These are phyloP conservation scores for Pristionchus mayeri DNA, from an alignment of 2,888 invertebrate genomes.

Conservation along the genomic window DNA sequence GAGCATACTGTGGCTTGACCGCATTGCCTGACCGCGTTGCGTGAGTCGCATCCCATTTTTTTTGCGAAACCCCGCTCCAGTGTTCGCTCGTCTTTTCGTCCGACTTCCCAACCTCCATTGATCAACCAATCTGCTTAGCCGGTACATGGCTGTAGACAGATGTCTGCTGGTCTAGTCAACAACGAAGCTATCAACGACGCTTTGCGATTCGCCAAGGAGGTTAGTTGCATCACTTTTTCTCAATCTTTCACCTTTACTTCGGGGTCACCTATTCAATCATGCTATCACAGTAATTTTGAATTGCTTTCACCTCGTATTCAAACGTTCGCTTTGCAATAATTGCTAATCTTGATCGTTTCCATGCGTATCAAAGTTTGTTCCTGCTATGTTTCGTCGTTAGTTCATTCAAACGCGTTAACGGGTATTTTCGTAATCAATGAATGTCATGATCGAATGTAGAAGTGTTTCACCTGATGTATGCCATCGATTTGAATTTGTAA, in stretches of 20 bases:
- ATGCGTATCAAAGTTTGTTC: slow-evolving; percentile 6
- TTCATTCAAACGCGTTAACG: background rate
- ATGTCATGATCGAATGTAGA: slow-evolving; percentile 13
- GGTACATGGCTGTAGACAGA: slow-evolving; percentile 54
- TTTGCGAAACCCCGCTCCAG: slow-evolving; percentile 23
- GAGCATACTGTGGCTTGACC: no score
- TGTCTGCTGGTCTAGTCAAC: slow-evolving; percentile 55
- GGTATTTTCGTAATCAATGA: background rate
- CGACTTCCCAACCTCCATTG: slow-evolving; percentile 15
- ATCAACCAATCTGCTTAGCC: slow-evolving; percentile 41
- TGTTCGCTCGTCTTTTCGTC: slow-evolving; percentile 24
- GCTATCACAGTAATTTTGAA: slow-evolving; percentile 40
- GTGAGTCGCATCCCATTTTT: no score
- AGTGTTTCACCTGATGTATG: background rate
- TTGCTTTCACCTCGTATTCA: slow-evolving; percentile 5
- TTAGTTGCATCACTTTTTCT: slow-evolving; percentile 37
- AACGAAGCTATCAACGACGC: slow-evolving; percentile 56
- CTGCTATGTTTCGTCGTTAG: slow-evolving; percentile 29
- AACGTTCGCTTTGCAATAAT: slow-evolving; percentile 23
- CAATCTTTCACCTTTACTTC: slow-evolving; percentile 43
- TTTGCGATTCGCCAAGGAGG: slow-evolving; percentile 57
- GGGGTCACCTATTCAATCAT: slow-evolving; percentile 25
- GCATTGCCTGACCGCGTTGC: background rate
- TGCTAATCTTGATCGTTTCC: background rate
- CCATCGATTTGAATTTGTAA: background rate